These are phyloP conservation scores for Alectura lathami DNA, from an alignment of 2,113 vertebrate species.

Conservation along the genomic window DNA sequence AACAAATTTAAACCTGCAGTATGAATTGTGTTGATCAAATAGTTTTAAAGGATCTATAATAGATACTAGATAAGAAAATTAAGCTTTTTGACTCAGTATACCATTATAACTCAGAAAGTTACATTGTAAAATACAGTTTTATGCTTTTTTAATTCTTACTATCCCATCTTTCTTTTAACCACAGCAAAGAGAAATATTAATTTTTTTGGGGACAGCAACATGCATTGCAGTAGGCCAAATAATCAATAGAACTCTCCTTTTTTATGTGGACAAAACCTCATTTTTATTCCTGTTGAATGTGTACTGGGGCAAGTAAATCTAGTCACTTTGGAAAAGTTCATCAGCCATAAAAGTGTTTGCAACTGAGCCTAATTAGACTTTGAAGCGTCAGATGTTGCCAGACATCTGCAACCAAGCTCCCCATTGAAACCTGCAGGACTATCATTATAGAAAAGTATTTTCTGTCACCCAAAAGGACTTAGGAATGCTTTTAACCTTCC, in stretches of 20 bases:
- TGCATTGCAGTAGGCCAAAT: background rate
- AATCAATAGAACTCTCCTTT: background rate
- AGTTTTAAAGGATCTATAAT: background rate
- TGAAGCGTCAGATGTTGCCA: slow-evolving; percentile 9
- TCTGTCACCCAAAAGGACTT: background rate
- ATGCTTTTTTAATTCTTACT: background rate
- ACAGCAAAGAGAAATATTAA: background rate
- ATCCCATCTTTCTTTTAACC: background rate
- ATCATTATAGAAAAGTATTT: background rate
- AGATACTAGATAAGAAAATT: background rate
- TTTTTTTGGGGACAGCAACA: accelerated
- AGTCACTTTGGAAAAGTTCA: background rate
- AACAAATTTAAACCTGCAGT: background rate
- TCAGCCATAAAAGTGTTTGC: slow-evolving; percentile 8
- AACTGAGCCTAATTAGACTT: slow-evolving; percentile 12
- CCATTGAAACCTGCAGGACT: background rate
- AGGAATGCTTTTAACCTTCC: background rate
- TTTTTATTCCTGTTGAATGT: background rate
- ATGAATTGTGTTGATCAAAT: background rate
- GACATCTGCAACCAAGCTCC: background rate
- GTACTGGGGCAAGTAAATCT: background rate
- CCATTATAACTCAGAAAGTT: background rate
- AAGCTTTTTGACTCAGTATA: background rate
- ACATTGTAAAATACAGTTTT: accelerated
- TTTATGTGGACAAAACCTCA: background rate